phyloP scores from a whole-genome alignment of 23 tunicate species.

The Botrylloides violaceus region DNA sequence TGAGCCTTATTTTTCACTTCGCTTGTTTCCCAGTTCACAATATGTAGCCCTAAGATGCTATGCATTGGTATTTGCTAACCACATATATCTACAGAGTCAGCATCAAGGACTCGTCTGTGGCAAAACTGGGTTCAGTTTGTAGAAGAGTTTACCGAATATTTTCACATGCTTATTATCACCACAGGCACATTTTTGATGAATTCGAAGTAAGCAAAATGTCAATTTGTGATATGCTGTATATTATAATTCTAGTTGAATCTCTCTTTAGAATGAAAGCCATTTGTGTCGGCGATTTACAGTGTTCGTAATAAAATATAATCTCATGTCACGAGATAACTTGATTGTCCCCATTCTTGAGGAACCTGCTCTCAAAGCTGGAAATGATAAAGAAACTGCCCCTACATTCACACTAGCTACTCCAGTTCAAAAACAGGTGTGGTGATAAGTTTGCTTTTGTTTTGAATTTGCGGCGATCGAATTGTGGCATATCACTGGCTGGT shows the following conservation, averaged over 20 bases:
- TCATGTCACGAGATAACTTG: slow-evolving; percentile 89
- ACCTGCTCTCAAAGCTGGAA: neutral
- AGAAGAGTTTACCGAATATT: slow-evolving; percentile 95
- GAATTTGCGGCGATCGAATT: no score
- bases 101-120: slow-evolving; percentile 83
- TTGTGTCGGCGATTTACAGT: slow-evolving; percentile 83
- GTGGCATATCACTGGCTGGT: no score
- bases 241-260: neutral
- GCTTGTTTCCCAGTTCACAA: no score
- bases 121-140: slow-evolving; percentile 88
- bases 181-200: slow-evolving; percentile 81
- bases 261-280: slow-evolving; percentile 62
- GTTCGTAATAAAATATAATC: slow-evolving; percentile 80
- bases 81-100: slow-evolving; percentile 71
- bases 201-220: slow-evolving; percentile 61
- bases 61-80: neutral
- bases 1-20: no score
- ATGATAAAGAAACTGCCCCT: slow-evolving; percentile 2
- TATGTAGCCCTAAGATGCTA: neutral
- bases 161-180: slow-evolving; percentile 96
- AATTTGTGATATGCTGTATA: neutral
- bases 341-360: slow-evolving; percentile 82
- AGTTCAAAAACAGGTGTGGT: neutral
- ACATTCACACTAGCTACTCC: neutral
- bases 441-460: no score